These are phyloP conservation scores for Etheostoma perlongum DNA, from an alignment of 2,797 vertebrate genomes.

Conservation along the genomic window DNA sequence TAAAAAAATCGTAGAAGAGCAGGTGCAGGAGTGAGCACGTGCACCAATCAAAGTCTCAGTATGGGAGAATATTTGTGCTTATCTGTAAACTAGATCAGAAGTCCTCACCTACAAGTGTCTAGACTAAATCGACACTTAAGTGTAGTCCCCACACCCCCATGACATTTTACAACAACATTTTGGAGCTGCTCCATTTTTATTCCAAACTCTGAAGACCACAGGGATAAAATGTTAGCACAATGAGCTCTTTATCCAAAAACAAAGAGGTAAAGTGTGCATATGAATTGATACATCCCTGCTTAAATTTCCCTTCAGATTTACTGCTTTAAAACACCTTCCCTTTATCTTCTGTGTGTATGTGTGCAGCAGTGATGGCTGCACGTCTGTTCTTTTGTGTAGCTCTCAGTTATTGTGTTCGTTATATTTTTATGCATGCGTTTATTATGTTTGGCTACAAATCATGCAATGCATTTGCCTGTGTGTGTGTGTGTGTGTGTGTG, in stretches of 20 bases:
- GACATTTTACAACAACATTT: slow-evolving; percentile 19
- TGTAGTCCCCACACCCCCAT: neutral
- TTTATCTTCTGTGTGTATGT: slow-evolving; percentile 2
- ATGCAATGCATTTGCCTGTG: too few species aligned
- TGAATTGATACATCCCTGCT: slow-evolving; percentile 26
- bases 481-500: neutral
- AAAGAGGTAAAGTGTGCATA: slow-evolving; percentile 29
- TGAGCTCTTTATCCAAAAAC: slow-evolving; percentile 46
- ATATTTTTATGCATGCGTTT: slow-evolving; percentile 11
- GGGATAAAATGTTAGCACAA: slow-evolving; percentile 23
- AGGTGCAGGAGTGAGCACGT: slow-evolving; percentile 8
- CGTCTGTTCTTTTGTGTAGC: neutral
- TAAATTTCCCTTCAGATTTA: slow-evolving; percentile 16
- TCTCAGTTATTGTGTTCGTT: slow-evolving; percentile 10
- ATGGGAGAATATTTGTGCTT: slow-evolving; percentile 10
- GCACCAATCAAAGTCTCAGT: slow-evolving; percentile 38
- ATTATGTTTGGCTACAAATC: slow-evolving; percentile 1
- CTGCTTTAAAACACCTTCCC: slow-evolving; percentile 24
- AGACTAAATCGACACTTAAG: slow-evolving; percentile 15
- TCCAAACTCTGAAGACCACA: slow-evolving; percentile 32
- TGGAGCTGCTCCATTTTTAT: slow-evolving; percentile 39
- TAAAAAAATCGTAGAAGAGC: neutral
- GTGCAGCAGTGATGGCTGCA: slow-evolving; percentile 12
- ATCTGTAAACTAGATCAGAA: slow-evolving; percentile 26
- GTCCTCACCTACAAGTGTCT: slow-evolving; percentile 14